Base-by-base conservation (phyloP, 1,140 invertebrate species). In the Ectropis grisescens region DNA sequence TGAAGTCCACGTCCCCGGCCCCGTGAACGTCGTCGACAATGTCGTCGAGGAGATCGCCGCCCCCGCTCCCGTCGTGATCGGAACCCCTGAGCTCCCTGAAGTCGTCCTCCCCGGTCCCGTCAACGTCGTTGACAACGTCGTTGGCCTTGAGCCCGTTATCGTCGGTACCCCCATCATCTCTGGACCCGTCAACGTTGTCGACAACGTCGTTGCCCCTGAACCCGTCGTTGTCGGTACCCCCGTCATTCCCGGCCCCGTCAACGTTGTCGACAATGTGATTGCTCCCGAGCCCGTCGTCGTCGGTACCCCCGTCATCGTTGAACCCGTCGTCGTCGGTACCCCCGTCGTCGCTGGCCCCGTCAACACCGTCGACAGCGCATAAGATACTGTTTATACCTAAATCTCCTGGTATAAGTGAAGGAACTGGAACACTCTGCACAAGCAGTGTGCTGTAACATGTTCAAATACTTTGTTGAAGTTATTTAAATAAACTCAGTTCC, bases 21-120 rank as follows among this genome's bases (percentile, higher is more conserved):
- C 41, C 11, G 25, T 44, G 6, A 9, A 37, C 15, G 25, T 39
- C 13, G 29, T 33, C 11, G 30, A 39, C n/a, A 29, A 32, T 8
- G 13, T 30, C 6, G 34, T 37, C 9, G 29, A 24, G 2, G 34
- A 37, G 15, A 22, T 13, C 29, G 4, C 13, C 16, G 13, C n/a
- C 24, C 6, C 10, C 23, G 40, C 16, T 2, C 9, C 28, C 0
- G 32, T 38, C 6, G 40, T 26, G n/a, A 27, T 25, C n/a, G 14
- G 19, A n/a, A 11, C 22, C 12, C 13, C 16, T 19, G 16, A 3
- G 3, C 16, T 19, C 16, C 16, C 16, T 8, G 16, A 19, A 19
- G 16, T 19, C 16, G 8, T 26, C 6, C 1, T 23, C 2, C 32
- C 32, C 13, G 15, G 13, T 2, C 35, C 41, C 29, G 24, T 16